These are phyloP conservation scores for Tupiocoris notatus DNA, from an alignment of 2,888 invertebrate genomes.

Conservation along the genomic window DNA sequence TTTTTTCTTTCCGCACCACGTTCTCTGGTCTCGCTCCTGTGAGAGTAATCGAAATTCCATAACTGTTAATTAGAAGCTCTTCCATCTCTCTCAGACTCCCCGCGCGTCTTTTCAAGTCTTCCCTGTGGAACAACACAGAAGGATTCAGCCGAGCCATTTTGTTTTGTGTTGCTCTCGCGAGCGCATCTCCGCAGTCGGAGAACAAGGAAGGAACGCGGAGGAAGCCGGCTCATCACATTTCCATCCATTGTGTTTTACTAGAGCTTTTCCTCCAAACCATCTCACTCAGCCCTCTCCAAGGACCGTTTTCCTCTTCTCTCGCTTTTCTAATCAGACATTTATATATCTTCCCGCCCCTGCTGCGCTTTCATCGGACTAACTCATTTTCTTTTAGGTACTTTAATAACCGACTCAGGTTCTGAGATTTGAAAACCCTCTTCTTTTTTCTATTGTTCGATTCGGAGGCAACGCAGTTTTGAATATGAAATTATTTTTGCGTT, in stretches of 20 bases:
- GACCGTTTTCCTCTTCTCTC: too few species aligned
- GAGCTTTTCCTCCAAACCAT: constrained; percentile 24
- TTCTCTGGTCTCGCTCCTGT: constrained; percentile 19
- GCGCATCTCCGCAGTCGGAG: too few species aligned
- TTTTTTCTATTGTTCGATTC: too few species aligned
- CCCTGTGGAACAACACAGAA: background rate
- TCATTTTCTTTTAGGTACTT: too few species aligned
- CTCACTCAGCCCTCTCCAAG: constrained; percentile 24
- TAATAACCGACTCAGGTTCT: too few species aligned
- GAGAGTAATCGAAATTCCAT: constrained; percentile 42
- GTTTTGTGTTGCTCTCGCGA: constrained; percentile 33
- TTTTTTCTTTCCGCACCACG: constrained; percentile 5
- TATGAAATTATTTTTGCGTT: too few species aligned
- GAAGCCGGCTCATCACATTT: constrained; percentile 28
- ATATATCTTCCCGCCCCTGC: too few species aligned
- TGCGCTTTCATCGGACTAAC: too few species aligned
- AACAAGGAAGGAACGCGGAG: background rate
- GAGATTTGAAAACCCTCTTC: too few species aligned
- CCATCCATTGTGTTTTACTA: constrained; percentile 35
- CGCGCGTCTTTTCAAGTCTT: constrained; percentile 20
- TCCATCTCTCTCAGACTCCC: constrained; percentile 3
- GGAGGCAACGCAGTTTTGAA: too few species aligned
- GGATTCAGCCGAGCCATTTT: constrained; percentile 24
- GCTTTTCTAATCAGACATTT: constrained; percentile 31
- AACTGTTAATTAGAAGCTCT: constrained; percentile 41